Evolutionary conservation across 1,140 invertebrate species (phyloP).

Genomic region (Tribolium castaneum): DNA sequence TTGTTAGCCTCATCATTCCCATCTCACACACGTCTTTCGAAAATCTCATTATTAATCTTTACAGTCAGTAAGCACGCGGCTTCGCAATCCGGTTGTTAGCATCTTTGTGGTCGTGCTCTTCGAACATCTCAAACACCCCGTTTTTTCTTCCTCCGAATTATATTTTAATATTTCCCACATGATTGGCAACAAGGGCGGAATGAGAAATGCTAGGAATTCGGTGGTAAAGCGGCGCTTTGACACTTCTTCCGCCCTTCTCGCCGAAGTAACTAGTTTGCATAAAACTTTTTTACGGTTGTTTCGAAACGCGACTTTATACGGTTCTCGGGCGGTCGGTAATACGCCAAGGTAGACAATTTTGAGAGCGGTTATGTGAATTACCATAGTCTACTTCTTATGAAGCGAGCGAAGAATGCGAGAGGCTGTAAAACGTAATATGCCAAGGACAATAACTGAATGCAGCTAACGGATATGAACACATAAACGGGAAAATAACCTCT

Average conservation of each 20-base stretch:
- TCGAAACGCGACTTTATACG: constrained; percentile 24
- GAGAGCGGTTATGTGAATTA: constrained; percentile 44
- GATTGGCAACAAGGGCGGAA: constrained; percentile 36
- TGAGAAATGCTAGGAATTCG: constrained; percentile 28
- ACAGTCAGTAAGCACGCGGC: constrained; percentile 56
- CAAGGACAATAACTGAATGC: constrained; percentile 57
- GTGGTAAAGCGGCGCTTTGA: constrained; percentile 7
- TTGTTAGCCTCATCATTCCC: constrained; percentile 55
- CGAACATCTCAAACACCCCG: constrained; percentile 47
- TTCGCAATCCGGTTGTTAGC: constrained; percentile 52
- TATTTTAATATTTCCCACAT: constrained; percentile 42
- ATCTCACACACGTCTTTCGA: constrained; percentile 57
- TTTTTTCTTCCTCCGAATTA: constrained; percentile 26
- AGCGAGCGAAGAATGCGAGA: constrained; percentile 46
- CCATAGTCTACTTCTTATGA: constrained; percentile 39
- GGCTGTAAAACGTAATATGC: constrained; percentile 55
- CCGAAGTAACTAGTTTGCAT: constrained; percentile 28
- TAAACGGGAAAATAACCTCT: constrained; percentile 55
- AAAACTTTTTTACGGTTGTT: constrained; percentile 33
- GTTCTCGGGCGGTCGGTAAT: constrained; percentile 35
- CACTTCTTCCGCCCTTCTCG: background rate
- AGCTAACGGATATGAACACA: constrained; percentile 57
- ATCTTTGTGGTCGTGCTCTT: constrained; percentile 54
- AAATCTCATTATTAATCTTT: constrained; percentile 60
- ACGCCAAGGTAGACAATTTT: constrained; percentile 44